Evolutionary conservation across 2,113 vertebrate genomes (phyloP).

Genomic region (Dolichallabes microphthalmus): DNA sequence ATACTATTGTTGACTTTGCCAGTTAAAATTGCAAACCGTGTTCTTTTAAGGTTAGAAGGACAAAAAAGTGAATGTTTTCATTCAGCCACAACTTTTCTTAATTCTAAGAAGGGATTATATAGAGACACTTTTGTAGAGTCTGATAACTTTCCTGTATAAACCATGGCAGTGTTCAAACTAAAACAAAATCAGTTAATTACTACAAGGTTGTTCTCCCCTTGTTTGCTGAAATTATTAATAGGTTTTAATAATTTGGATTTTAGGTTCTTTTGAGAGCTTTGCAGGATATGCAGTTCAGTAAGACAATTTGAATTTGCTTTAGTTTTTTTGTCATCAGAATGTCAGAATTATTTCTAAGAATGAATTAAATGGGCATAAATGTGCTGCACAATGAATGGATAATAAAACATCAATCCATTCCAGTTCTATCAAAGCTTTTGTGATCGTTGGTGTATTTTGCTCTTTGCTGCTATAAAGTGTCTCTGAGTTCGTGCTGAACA

Average conservation of each 20-base stretch:
- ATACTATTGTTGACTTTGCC: background rate
- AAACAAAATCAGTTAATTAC: background rate
- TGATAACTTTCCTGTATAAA: conserved; percentile 20
- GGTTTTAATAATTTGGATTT: background rate
- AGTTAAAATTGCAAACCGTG: conserved; percentile 20
- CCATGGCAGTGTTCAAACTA: conserved; percentile 10
- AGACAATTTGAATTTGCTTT: background rate
- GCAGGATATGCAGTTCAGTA: background rate
- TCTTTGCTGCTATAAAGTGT: background rate
- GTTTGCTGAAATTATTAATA: background rate
- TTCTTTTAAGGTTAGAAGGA: conserved; percentile 32
- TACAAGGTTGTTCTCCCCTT: background rate
- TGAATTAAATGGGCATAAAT: background rate
- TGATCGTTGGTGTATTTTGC: background rate
- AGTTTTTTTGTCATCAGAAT: background rate
- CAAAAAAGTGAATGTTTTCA: conserved; percentile 35
- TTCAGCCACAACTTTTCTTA: conserved; percentile 5
- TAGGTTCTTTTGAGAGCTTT: background rate
- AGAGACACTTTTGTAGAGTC: conserved; percentile 30
- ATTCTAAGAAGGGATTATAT: conserved; percentile 46
- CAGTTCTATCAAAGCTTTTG: background rate
- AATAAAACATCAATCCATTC: background rate
- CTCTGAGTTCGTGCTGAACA: background rate
- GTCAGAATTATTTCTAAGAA: background rate
- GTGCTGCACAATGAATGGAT: background rate